Evolutionary conservation across 2,888 invertebrate genomes (phyloP), one percentile per base, ranked within the genome.

Genomic region (Ophioninae sp.): DNA sequence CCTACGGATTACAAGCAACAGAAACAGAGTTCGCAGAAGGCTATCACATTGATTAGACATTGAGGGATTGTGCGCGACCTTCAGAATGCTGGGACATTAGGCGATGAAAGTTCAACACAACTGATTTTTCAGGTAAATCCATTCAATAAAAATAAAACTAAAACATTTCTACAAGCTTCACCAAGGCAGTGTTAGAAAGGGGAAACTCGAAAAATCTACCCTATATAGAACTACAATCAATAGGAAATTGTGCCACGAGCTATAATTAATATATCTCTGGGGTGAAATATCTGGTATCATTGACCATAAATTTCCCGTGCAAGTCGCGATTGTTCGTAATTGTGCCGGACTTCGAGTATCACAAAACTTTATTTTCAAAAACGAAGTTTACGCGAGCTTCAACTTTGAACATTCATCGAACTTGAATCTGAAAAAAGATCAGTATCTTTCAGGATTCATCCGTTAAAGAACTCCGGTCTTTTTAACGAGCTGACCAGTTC

Each of bases 401-500:
- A 8, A 44, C 10, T 44, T 44, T 8, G 44, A 44, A 44, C 13
- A 5, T 1, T 13, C 2, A 44, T 44, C 13, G 44, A 8, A 13
- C 44, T 2, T 0, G 10, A n/a, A 44, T 44, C 13, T 8, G 44
- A 44, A 41, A 41, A 41, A 0, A 41, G 13, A 13, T 44, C 44
- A 8, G 44, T 44, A 44, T 44, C 44, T 0, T 44, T 74, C 30
- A 62, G 17, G 20, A 2, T 39, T 50, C 13, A 65, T 75, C 39
- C 56, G 41, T 21, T 50, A 37, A 20, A 56, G 39, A 37, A 20
- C 64, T 70, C 20, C 20, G 59, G 65, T 65, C 65, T 70, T 64
- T 39, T 74, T 65, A 74, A 74, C 74, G 78, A 68, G 41, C 56
- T 50, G 17, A 20, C 37, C 8, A 30, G 61, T 56, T 30, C 44